Percentiles rank a stretch among this genome's conserved stretches.
These are phyloP conservation scores for Ommatoiulus sabulosus DNA, from an alignment of 2,888 invertebrate genomes.

Conservation along the genomic window DNA sequence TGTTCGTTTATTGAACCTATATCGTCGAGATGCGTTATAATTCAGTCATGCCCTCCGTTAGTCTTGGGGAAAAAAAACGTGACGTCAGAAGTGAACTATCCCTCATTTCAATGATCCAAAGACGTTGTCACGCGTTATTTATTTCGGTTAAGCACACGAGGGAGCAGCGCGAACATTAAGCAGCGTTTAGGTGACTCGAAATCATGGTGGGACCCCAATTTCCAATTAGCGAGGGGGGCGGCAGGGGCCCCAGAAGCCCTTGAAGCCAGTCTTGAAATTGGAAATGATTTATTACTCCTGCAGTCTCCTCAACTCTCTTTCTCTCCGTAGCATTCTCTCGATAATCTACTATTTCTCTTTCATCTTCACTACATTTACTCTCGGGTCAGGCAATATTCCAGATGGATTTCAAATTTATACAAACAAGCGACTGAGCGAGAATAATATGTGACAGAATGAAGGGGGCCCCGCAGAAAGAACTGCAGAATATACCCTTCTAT, in stretches of 20 bases:
- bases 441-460: neutral
- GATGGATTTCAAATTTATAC: constrained; percentile 11
- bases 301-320: neutral
- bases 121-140: neutral
- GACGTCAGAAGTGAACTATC: neutral
- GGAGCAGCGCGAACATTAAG: neutral
- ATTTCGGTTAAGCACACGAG: neutral
- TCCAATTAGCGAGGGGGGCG: neutral
- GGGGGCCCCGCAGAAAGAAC: neutral
- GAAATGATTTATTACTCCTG: neutral
- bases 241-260: neutral
- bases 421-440: neutral
- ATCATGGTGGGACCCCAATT: neutral
- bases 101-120: neutral
- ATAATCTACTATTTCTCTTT: neutral
- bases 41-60: no score
- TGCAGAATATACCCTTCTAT: neutral
- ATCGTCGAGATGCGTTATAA: no score
- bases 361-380: neutral
- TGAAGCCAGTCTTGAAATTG: neutral
- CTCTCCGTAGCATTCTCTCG: neutral
- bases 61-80: neutral
- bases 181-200: no score
- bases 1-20: no score
- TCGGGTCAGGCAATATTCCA: neutral